phyloP scores from a whole-genome alignment of 2,888 invertebrate species.

The Orthonevra nobilis region DNA sequence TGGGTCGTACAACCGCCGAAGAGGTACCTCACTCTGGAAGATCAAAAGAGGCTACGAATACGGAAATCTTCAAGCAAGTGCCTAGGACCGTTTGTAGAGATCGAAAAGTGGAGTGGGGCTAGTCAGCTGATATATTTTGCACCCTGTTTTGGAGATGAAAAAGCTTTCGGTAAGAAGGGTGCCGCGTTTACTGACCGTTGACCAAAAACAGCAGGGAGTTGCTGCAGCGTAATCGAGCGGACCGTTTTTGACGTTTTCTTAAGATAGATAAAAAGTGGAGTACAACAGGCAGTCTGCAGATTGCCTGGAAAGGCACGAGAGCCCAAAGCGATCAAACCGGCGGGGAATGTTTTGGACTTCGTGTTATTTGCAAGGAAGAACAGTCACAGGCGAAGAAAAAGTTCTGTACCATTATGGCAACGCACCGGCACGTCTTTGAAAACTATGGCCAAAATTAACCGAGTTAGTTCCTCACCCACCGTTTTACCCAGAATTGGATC shows the following conservation, averaged over 20 bases:
- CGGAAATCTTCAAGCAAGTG: not conserved
- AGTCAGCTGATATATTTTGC: not conserved
- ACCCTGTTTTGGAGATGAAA: not conserved
- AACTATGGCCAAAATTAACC: too few species aligned
- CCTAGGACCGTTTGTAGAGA: not conserved
- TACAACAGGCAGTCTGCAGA: conserved; percentile 7
- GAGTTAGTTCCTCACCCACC: too few species aligned
- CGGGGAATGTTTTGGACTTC: too few species aligned
- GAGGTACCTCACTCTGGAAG: conserved; percentile 1
- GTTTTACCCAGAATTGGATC: too few species aligned
- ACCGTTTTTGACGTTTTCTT: conserved; percentile 2
- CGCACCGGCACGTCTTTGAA: too few species aligned
- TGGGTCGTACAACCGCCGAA: too few species aligned
- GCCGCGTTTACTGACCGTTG: not conserved
- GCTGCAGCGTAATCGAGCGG: conserved; percentile 4
- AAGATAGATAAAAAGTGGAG: not conserved
- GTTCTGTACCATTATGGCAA: too few species aligned
- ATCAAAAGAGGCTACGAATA: not conserved
- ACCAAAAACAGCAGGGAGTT: not conserved
- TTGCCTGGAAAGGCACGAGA: conserved; percentile 4
- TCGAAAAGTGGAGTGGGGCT: not conserved
- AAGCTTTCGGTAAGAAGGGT: not conserved
- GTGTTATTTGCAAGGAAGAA: conserved; percentile 34
- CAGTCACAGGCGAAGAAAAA: conserved; percentile 55
- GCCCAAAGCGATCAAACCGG: not conserved